Conservation (phyloP, 2,113 vertebrate species). For the Bambusicola thoracicus region DNA sequence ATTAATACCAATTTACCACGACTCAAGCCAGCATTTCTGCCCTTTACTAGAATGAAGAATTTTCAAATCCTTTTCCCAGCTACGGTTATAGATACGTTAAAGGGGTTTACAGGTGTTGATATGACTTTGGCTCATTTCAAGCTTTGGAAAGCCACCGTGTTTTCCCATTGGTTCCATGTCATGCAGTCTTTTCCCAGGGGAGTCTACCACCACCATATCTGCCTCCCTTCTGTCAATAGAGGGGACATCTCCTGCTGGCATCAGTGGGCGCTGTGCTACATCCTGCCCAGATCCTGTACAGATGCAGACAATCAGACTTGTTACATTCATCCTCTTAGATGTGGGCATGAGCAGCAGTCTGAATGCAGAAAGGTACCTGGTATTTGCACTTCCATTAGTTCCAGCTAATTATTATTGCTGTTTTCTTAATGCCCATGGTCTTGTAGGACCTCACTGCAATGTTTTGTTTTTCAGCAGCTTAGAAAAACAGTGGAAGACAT, state of each 20-base stretch:
- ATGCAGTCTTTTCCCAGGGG: neutral
- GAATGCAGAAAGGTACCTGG: neutral
- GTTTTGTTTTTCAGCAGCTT: neutral
- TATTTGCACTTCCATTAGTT: constrained; percentile 3
- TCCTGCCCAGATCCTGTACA: neutral
- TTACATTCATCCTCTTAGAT: neutral
- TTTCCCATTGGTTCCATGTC: neutral
- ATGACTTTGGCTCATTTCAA: neutral
- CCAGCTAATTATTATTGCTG: constrained; percentile 10
- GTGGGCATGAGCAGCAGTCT: neutral
- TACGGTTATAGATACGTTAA: neutral
- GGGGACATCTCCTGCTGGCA: neutral
- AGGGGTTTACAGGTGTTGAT: neutral
- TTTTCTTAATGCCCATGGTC: neutral
- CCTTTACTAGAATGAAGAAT: neutral
- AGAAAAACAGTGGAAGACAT: neutral
- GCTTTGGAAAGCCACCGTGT: neutral
- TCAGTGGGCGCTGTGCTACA: neutral
- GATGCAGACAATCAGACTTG: neutral
- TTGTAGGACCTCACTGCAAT: neutral
- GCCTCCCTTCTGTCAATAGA: neutral
- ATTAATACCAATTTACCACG: neutral
- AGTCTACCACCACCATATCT: neutral
- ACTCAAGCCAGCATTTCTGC: neutral
- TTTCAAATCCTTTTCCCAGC: neutral